Evolutionary conservation across 1,140 invertebrate genomes (phyloP).

Genomic region (Neuroterus valhalla): DNA sequence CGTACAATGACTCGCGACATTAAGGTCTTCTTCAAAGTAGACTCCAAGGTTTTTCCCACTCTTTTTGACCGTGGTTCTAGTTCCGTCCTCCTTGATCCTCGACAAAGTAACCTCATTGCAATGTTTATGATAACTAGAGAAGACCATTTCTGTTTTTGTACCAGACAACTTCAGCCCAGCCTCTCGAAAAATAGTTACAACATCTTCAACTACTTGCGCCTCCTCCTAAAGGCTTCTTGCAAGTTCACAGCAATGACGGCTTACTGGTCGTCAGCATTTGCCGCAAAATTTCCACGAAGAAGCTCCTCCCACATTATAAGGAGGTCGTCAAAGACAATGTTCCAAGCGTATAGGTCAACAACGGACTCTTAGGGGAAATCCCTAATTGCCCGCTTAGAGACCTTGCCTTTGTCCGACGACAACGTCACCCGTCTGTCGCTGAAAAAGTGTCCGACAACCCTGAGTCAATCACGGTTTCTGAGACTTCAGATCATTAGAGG

Average conservation of each 20-base stretch:
- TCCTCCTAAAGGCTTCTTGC: not conserved
- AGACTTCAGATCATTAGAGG: not conserved
- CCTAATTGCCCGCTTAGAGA: constrained; percentile 24
- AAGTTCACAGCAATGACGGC: not conserved
- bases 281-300: not conserved
- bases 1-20: constrained; percentile 3
- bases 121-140: not conserved
- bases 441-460: not conserved
- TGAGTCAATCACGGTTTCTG: not conserved
- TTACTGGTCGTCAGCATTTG: not conserved
- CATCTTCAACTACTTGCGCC: not conserved
- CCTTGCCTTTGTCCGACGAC: not conserved
- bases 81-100: constrained; percentile 29
- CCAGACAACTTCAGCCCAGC: not conserved
- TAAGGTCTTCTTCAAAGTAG: constrained; percentile 28
- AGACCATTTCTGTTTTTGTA: not conserved
- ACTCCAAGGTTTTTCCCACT: constrained; percentile 41
- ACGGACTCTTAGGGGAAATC: constrained; percentile 53
- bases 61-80: constrained; percentile 31
- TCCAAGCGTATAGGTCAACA: constrained; percentile 45
- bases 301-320: constrained; percentile 38
- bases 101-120: not conserved
- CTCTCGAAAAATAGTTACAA: not conserved
- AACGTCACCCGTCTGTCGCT: not conserved
- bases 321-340: too few relatives aligned